Evolutionary conservation across 1,140 invertebrate species (phyloP).

Genomic region (Pseudoatta argentina): DNA sequence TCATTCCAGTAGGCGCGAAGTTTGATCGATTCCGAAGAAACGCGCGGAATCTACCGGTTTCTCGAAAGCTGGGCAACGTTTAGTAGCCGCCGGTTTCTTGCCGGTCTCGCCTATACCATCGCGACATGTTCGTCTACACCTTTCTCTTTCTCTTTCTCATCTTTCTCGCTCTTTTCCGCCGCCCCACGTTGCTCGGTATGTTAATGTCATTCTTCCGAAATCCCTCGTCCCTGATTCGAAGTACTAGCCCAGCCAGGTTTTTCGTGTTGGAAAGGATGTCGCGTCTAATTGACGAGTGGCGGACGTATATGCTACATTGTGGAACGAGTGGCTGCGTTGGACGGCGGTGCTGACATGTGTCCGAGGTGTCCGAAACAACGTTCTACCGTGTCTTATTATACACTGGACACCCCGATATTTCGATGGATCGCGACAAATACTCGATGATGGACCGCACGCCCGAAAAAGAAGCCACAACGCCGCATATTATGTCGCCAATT

Average conservation of each 20-base stretch:
- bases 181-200: constrained; percentile 76
- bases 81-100: constrained; percentile 72
- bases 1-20: constrained; percentile 73
- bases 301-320: constrained; percentile 65
- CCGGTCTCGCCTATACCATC: constrained; percentile 41
- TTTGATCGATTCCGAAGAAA: constrained; percentile 75
- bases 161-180: constrained; percentile 46
- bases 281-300: constrained; percentile 84
- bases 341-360: constrained; percentile 78
- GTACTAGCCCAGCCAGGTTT: constrained; percentile 80
- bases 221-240: constrained; percentile 76
- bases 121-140: constrained; percentile 38
- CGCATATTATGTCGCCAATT: neutral
- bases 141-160: constrained; percentile 45
- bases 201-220: constrained; percentile 83
- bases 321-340: constrained; percentile 51
- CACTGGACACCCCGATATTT: constrained; percentile 75
- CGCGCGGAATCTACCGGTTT: constrained; percentile 75
- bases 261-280: constrained; percentile 77
- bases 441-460: neutral
- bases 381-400: constrained; percentile 79
- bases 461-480: constrained; percentile 37
- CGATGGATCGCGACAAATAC: constrained; percentile 75
- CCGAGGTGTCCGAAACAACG: constrained; percentile 79
- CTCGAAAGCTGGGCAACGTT: constrained; percentile 68